phyloP scores from a whole-genome alignment of 2,113 vertebrate genomes.

The Anser brachyrhynchus region DNA sequence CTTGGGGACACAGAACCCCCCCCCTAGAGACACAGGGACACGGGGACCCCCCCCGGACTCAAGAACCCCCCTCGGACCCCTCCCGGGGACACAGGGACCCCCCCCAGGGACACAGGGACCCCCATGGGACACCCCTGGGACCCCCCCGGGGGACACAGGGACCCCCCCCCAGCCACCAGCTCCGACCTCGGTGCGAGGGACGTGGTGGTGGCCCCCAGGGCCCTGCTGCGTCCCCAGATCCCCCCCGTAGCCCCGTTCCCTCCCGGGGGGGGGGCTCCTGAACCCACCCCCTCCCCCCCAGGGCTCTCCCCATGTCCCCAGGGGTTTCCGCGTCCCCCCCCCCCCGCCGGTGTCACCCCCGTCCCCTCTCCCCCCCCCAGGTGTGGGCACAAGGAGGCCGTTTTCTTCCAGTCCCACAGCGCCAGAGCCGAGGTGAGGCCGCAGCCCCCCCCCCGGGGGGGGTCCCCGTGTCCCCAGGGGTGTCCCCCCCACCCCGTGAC shows the following conservation, averaged over 20 bases:
- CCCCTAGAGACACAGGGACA: too few species aligned
- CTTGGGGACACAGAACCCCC: neutral
- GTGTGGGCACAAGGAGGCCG: conserved; percentile 95
- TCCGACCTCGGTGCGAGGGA: neutral
- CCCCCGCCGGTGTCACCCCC: neutral
- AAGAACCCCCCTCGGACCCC: too few species aligned
- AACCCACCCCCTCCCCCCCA: too few species aligned
- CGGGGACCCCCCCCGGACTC: too few species aligned
- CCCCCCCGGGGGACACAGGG: too few species aligned
- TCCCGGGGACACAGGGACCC: too few species aligned
- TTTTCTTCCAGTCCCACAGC: conserved; percentile 96
- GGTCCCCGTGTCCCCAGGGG: neutral
- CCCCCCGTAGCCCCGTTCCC: neutral
- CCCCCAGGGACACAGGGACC: too few species aligned
- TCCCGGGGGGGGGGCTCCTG: neutral
- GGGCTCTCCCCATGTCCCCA: neutral
- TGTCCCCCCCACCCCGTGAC: neutral
- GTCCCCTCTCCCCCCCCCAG: conserved; percentile 44
- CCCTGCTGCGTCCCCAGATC: neutral
- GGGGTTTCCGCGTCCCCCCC: too few species aligned
- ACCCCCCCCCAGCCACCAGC: too few species aligned
- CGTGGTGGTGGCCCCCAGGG: neutral
- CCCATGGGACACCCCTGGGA: too few species aligned
- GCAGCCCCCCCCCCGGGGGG: neutral
- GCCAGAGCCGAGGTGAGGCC: conserved; percentile 91